Evolutionary conservation across 2,888 invertebrate genomes (phyloP).

Genomic region (Anaspis maculata): DNA sequence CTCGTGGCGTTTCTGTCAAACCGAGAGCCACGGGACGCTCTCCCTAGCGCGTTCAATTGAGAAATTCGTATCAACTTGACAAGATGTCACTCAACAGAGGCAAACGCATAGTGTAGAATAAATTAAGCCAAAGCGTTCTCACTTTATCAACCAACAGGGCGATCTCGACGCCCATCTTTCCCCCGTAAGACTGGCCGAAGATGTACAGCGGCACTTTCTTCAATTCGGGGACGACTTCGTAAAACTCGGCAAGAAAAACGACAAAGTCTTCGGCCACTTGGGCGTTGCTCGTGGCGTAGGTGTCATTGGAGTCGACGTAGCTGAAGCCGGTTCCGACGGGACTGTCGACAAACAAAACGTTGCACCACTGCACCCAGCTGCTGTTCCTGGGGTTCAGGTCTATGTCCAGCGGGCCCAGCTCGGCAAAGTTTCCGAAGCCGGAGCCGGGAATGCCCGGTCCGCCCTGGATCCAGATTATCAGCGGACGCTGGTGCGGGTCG

Average conservation of each 20-base stretch:
- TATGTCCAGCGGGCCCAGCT: constrained; percentile 65
- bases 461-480: constrained; percentile 74
- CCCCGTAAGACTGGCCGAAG: constrained; percentile 84
- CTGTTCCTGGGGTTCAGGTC: constrained; percentile 44
- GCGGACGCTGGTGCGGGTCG: too few relatives aligned
- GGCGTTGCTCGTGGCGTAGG: constrained; percentile 48
- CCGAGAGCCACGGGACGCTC: too few relatives aligned
- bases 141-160: constrained; percentile 38
- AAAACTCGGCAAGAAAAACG: constrained; percentile 59
- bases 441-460: constrained; percentile 43
- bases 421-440: constrained; percentile 69
- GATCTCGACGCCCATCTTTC: constrained; percentile 84
- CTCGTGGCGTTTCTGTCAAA: too few relatives aligned
- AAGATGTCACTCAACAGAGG: too few relatives aligned
- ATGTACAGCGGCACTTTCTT: constrained; percentile 69
- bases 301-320: constrained; percentile 51
- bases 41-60: too few relatives aligned
- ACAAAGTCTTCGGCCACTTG: constrained; percentile 69
- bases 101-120: too few relatives aligned
- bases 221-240: constrained; percentile 54
- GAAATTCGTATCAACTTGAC: too few relatives aligned
- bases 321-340: constrained; percentile 84
- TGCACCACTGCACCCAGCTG: constrained; percentile 48
- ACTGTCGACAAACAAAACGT: constrained; percentile 79
- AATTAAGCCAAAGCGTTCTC: too few relatives aligned